Base-by-base conservation (phyloP, 64 coral and sea anemone species). In the Montipora cactus region DNA sequence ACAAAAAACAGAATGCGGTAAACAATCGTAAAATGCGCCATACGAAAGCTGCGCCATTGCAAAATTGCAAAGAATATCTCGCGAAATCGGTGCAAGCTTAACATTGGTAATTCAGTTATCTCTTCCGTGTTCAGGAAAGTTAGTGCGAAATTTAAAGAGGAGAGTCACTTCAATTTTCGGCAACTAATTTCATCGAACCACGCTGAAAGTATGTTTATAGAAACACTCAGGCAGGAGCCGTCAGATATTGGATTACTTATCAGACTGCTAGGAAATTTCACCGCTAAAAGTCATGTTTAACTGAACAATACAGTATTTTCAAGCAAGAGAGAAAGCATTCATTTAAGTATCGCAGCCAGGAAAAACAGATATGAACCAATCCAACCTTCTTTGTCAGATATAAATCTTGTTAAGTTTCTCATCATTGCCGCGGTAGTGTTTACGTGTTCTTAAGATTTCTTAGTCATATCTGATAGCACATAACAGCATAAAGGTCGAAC, bases 351-450 rank as follows among this genome's bases (percentile, higher is more conserved):
- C 11, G 10, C 66, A 86, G 62, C 47, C 66, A 16, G 53, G 55
- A 18, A 68, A 47, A 86, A 47, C 82, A 49, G 82, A 86, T 86
- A 86, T 18, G n/a, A 50, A n/a, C 59, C 47, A 86, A 86, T 86
- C 47, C 66, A 86, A 64, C 46, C 49, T 44, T 64, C 66, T 71
- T 72, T 86, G 82, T 86, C 19, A 86, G 82, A 86, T 86, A 86
- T 86, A 86, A 71, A 86, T 86, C 82, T 86, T 51, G 44, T 66
- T 71, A 86, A 58, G 10, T 20, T 86, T 86, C 9, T 64, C 82
- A 46, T 86, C 68, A 86, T 72, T 86, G 61, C 61, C 9, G 14
- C 61, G 82, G 82, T 37, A 4, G 44, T 86, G 82, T 86, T 86
- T 86, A 86, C 82, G 46, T 48, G 66, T 66, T 48, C 82, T 64